Conservation (phyloP, 2,113 vertebrate genomes). For the Miniopterus natalensis region DNA sequence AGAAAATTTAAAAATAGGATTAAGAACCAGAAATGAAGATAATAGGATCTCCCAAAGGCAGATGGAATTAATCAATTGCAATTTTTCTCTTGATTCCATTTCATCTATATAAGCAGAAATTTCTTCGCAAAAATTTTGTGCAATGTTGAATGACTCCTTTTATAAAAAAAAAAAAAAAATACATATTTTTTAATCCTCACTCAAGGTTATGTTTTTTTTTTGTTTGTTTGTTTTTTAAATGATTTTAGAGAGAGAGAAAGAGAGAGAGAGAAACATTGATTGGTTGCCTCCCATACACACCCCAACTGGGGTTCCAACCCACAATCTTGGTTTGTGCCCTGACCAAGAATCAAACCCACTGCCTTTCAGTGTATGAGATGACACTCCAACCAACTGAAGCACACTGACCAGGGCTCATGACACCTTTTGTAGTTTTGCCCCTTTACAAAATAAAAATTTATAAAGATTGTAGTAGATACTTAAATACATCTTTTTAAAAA, state of each 20-base stretch:
- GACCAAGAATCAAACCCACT: too few species aligned
- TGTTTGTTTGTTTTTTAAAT: too few species aligned
- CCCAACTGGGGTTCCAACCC: too few species aligned
- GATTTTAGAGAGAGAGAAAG: too few species aligned
- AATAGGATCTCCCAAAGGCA: constrained; percentile 19
- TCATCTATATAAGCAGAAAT: not conserved
- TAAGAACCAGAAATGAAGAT: constrained; percentile 52
- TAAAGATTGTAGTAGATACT: not conserved
- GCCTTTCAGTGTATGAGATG: too few species aligned
- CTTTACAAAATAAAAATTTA: not conserved
- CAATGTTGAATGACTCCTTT: not conserved
- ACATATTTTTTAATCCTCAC: too few species aligned
- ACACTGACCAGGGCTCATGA: not conserved
- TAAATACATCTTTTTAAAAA: not conserved
- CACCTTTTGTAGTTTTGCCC: not conserved
- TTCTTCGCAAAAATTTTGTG: not conserved
- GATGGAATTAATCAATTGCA: not conserved
- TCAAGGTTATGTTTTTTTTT: too few species aligned
- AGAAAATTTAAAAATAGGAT: constrained; percentile 58
- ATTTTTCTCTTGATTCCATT: constrained; percentile 20
- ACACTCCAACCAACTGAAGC: too few species aligned
- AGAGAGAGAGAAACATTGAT: too few species aligned
- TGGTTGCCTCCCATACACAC: too few species aligned
- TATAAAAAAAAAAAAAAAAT: too few species aligned
- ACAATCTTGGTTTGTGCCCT: too few species aligned